Evolutionary conservation across 2,797 vertebrate genomes (phyloP).

Genomic region (Hyperoplus immaculatus): DNA sequence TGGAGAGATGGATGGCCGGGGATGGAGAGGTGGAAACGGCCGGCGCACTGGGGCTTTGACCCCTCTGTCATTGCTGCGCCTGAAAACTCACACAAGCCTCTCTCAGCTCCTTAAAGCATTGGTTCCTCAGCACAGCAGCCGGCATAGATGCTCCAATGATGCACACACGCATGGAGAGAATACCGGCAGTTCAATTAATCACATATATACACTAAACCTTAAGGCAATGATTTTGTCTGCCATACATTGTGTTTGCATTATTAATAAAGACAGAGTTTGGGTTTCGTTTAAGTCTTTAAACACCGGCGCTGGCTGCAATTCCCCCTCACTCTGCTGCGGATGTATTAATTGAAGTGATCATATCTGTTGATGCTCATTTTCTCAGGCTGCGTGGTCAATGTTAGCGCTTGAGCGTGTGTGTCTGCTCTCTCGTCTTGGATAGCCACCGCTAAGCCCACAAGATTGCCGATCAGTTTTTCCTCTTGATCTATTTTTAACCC

Average conservation of each 20-base stretch:
- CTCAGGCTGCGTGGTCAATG: slow-evolving; percentile 69
- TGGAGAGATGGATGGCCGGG: slow-evolving; percentile 76
- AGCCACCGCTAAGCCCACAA: slow-evolving; percentile 64
- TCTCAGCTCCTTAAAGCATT: slow-evolving; percentile 56
- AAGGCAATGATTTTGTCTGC: slow-evolving; percentile 63
- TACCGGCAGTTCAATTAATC: slow-evolving; percentile 77
- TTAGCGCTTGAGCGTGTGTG: slow-evolving; percentile 32
- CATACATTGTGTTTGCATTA: slow-evolving; percentile 56
- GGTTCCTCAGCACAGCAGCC: slow-evolving; percentile 49
- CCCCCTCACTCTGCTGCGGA: slow-evolving; percentile 77
- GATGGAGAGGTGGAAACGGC: slow-evolving; percentile 79
- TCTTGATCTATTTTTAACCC: slow-evolving; percentile 78
- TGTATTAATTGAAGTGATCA: slow-evolving; percentile 82
- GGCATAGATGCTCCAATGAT: slow-evolving; percentile 39
- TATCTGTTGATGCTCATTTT: slow-evolving; percentile 84
- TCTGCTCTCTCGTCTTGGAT: slow-evolving; percentile 40
- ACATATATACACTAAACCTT: slow-evolving; percentile 66
- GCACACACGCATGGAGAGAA: slow-evolving; percentile 39
- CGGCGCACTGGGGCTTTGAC: slow-evolving; percentile 86
- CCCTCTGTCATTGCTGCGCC: slow-evolving; percentile 91
- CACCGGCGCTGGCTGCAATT: slow-evolving; percentile 65
- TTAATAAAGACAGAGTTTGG: slow-evolving; percentile 73
- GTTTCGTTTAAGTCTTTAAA: slow-evolving; percentile 67
- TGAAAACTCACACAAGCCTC: slow-evolving; percentile 77
- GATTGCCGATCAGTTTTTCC: slow-evolving; percentile 70